Conservation (phyloP, 1,140 invertebrate genomes). For the Tribolium madens region DNA sequence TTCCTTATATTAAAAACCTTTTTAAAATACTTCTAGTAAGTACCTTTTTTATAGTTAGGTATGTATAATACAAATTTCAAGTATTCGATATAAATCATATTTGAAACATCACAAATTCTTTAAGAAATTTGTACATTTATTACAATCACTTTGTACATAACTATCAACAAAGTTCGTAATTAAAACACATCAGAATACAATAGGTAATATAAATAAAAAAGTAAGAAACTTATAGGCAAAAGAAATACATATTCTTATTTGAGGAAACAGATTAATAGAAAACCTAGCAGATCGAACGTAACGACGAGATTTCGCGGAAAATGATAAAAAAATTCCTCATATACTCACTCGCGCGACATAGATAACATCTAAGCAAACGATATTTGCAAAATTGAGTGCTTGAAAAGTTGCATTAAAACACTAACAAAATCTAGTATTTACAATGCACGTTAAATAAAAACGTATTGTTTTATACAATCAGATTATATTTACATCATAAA, state of each 20-base stretch:
- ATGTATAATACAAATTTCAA: slow-evolving; percentile 46
- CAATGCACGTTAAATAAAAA: too few relatives aligned
- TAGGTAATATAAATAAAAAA: slow-evolving; percentile 22
- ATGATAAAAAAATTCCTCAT: not conserved
- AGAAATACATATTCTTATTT: not conserved
- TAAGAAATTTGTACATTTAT: slow-evolving; percentile 47
- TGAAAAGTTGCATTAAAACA: slow-evolving; percentile 29
- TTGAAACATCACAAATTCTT: slow-evolving; percentile 55
- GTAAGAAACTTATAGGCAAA: slow-evolving; percentile 12
- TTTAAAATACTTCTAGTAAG: slow-evolving; percentile 46
- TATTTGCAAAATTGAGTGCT: slow-evolving; percentile 12
- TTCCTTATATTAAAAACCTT: slow-evolving; percentile 48
- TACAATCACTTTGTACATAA: slow-evolving; percentile 44
- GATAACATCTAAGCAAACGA: slow-evolving; percentile 38
- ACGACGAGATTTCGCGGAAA: slow-evolving; percentile 23
- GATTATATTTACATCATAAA: slow-evolving; percentile 20
- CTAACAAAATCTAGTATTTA: slow-evolving; percentile 45
- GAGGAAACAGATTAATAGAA: slow-evolving; percentile 27
- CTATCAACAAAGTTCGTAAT: not conserved
- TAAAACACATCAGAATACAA: slow-evolving; percentile 23
- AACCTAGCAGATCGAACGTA: slow-evolving; percentile 28
- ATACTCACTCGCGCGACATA: slow-evolving; percentile 39
- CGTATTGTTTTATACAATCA: too few relatives aligned
- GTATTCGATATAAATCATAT: slow-evolving; percentile 49
- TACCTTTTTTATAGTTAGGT: slow-evolving; percentile 39